Evolutionary conservation across 2,888 invertebrate genomes (phyloP), one percentile per base, ranked within the genome.

Genomic region (Ceraclea dissimilis): DNA sequence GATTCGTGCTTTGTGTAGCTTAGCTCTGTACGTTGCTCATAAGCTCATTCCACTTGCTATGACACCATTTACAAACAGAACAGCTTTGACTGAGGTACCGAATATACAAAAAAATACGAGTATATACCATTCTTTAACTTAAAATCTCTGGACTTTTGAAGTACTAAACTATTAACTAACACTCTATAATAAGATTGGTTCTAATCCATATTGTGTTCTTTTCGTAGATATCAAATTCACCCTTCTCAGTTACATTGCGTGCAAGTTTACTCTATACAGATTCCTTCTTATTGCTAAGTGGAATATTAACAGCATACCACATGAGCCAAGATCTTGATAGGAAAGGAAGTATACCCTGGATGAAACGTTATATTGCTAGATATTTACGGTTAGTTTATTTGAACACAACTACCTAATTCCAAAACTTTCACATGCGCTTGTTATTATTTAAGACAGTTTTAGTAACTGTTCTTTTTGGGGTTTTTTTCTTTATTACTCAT

Each of bases 231-330:
- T 76, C 80, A 31, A 81, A 80, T 64, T 76, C 78, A 53, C 80
- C 83, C 0, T 56, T 80, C 1, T 83, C 82, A 70, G 76, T 81
- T 2, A 69, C 83, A 69, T 76, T 82, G 57, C 77, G 86, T 49
- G 78, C 80, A 11, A 83, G 84, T 0, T 73, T 84, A 73, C 74
- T 85, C 64, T 84, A 80, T 70, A 83, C 84, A 1, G 86, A 87
- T 67, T 78, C 82, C 61, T 82, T 86, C 67, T 72, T 87, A 33
- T 70, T 86, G 13, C 70, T 86, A 44, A 85, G 85, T 63, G 87
- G 86, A 1, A 73, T 84, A 1, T 69, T 86, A 26, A 79, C 81
- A 0, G 80, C 85, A 1, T 81, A 82, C 64, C 79, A 82, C 46
- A 74, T 84, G 64, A 75, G 82, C 2, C 72, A 72, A 49, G 82